These are phyloP conservation scores for Dysdera silvatica DNA, from an alignment of 1,140 invertebrate species.

Conservation along the genomic window DNA sequence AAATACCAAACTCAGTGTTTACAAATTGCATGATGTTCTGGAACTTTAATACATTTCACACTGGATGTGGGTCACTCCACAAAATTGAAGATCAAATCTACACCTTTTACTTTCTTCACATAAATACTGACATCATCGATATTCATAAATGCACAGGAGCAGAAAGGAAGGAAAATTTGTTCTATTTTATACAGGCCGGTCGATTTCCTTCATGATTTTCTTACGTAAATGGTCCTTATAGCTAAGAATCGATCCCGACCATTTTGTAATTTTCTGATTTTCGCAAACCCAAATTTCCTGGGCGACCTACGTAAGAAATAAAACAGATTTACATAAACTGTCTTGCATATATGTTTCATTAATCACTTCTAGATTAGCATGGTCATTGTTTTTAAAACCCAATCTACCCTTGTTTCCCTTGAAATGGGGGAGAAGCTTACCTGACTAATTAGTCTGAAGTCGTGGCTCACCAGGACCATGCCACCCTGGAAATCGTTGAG, in stretches of 20 bases:
- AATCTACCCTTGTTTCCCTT: no score
- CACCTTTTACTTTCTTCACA: background rate
- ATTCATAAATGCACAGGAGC: background rate
- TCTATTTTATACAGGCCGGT: constrained; percentile 25
- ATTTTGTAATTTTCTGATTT: constrained; percentile 90
- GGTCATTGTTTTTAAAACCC: background rate
- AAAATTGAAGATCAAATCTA: background rate
- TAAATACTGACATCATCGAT: background rate
- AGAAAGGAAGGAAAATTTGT: background rate
- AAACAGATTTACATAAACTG: no score
- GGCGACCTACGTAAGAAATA: constrained; percentile 65
- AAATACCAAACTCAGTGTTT: no score
- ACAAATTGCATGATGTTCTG: no score
- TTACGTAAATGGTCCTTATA: constrained; percentile 92
- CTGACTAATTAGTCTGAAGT: constrained; percentile 97
- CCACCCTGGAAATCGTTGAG: constrained; percentile 97
- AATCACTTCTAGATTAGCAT: background rate
- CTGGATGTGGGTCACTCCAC: background rate
- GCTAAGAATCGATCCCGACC: constrained; percentile 87
- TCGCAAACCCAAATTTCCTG: constrained; percentile 99
- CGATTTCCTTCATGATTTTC: constrained; percentile 55
- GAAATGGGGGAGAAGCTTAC: no score
- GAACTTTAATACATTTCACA: background rate
- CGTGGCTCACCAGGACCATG: constrained; percentile 94
- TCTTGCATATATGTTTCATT: background rate